phyloP scores from a whole-genome alignment of 1,140 invertebrate genomes.

The Caerostris darwini region DNA sequence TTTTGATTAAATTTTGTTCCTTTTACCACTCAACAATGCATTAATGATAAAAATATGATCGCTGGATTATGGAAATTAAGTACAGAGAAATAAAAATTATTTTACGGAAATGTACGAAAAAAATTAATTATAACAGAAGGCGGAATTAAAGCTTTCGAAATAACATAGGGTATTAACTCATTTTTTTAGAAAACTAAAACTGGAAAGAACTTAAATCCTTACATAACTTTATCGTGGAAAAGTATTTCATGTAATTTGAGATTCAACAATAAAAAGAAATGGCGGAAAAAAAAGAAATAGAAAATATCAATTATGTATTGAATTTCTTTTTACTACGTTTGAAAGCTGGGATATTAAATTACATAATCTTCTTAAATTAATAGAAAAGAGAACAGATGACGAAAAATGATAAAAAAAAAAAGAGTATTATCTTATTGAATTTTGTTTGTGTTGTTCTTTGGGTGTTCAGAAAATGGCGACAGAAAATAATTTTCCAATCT shows the following conservation, averaged over 20 bases:
- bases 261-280: neutral
- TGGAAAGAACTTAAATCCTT: neutral
- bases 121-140: neutral
- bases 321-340: neutral
- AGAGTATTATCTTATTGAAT: neutral
- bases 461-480: neutral
- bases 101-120: neutral
- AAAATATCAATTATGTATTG: neutral
- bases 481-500: neutral
- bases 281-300: neutral
- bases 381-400: too few relatives aligned
- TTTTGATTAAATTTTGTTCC: neutral
- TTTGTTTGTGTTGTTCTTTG: neutral
- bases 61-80: neutral
- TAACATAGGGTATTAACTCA: conserved; percentile 13
- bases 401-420: neutral
- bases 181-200: neutral
- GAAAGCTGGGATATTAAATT: neutral
- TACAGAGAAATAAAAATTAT: neutral
- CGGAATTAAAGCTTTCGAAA: neutral
- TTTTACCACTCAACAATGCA: neutral
- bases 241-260: neutral
- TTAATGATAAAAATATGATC: neutral
- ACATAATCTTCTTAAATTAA: neutral
- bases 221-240: neutral